Base-by-base conservation (phyloP, 2,797 vertebrate species). In the Crax fasciolata region DNA sequence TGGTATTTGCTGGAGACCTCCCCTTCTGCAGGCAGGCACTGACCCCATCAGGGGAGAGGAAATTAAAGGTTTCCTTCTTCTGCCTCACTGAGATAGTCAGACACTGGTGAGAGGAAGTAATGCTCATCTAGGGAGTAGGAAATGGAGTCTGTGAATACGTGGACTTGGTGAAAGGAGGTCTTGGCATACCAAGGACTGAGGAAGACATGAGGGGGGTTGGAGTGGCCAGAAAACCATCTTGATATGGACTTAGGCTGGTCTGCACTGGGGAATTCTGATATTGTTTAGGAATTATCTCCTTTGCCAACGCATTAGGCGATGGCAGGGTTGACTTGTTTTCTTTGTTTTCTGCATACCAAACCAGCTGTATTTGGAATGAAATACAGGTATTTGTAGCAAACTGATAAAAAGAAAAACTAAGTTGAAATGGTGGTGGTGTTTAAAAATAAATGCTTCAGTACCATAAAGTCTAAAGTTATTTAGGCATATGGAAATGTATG, bases 401-500 rank as follows among this genome's bases (percentile, higher is more conserved):
- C 71, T 44, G 39, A 94, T 76, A 73, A 74, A 86, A 61, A 55
- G 35, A 48, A 61, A 93, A 84, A 65, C 0, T 10, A 59, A n/a
- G 43, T 87, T 84, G 76, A 93, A 90, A 67, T 76, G 35, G 4
- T 92, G 61, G 5, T 92, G 61, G 84, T 92, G 66, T 84, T 90
- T 73, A 88, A 87, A 96, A 95, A 94, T 51, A 84, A 88, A 82
- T 79, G 44, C 41, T 94, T 78, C n/a, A 35, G 67, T 86, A 88
- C 35, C 85, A 48, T 61, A 32, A 15, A 76, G 63, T 80, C 92
- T 84, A 39, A 86, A 89, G 67, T 70, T 93, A 94, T 87, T 93
- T 93, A 84, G 89, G 59, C 85, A 94, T 96, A 95, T 96, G 95
- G 93, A 97, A 96, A 96, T 94, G 49, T 77, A 93, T 96, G 95